Conservation (phyloP, 2,113 vertebrate species). For the Martes martes region DNA sequence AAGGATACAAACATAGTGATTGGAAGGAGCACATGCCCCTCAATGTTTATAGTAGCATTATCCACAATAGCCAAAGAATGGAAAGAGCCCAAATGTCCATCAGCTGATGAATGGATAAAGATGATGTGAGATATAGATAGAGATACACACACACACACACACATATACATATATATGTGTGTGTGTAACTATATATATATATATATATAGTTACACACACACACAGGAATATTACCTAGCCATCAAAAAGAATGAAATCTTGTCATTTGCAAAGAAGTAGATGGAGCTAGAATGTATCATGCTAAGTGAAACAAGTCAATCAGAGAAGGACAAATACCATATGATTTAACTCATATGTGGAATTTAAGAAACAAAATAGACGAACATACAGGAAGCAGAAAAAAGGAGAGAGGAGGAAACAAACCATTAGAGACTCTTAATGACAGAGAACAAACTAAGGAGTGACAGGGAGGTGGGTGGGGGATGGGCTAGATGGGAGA, state of each 20-base stretch:
- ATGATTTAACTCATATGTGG: neutral
- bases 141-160: no score
- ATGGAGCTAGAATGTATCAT: neutral
- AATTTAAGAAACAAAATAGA: neutral
- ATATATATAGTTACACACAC: no score
- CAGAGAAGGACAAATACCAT: neutral
- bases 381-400: neutral
- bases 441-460: neutral
- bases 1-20: neutral
- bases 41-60: neutral
- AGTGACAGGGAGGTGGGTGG: neutral
- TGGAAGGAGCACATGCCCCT: neutral
- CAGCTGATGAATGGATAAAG: neutral
- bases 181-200: neutral
- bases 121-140: neutral
- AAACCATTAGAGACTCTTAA: neutral
- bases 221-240: neutral
- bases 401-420: neutral
- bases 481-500: neutral
- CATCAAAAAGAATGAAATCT: neutral
- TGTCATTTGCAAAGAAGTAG: neutral
- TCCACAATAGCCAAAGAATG: neutral
- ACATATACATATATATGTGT: neutral
- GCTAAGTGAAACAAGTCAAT: neutral
- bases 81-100: neutral